phyloP scores from a whole-genome alignment of 2,797 vertebrate species.

The Tachyglossus aculeatus region DNA sequence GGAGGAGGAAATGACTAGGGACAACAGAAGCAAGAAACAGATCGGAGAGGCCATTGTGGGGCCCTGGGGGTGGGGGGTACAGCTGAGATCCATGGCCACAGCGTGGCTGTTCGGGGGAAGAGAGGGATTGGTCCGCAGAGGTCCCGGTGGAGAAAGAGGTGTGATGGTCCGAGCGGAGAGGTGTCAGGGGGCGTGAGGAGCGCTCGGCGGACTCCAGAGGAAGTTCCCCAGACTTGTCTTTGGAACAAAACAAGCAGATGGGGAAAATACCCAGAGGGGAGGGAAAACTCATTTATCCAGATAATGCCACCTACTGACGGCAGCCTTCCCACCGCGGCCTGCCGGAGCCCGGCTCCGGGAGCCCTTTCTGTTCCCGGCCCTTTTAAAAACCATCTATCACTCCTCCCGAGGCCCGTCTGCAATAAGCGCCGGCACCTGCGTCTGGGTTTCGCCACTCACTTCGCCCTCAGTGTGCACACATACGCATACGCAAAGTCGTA shows the following conservation, averaged over 20 bases:
- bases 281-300: conserved; percentile 64
- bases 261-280: conserved; percentile 82
- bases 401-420: conserved; percentile 31
- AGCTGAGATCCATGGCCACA: not conserved
- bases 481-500: not conserved
- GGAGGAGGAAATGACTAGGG: not conserved
- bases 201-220: conserved; percentile 40
- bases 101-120: not conserved
- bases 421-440: conserved; percentile 32
- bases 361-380: conserved; percentile 34
- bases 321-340: conserved; percentile 42
- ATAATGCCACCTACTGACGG: conserved; percentile 59
- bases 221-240: conserved; percentile 40
- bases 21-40: not conserved
- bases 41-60: not conserved
- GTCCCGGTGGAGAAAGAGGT: not conserved
- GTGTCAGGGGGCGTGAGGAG: conserved; percentile 10
- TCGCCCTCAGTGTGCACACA: conserved; percentile 8
- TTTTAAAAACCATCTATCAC: conserved; percentile 58
- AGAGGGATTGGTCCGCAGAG: not conserved
- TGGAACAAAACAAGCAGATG: conserved; percentile 78
- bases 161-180: not conserved
- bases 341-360: conserved; percentile 8
- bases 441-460: conserved; percentile 3
- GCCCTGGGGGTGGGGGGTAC: not conserved